phyloP scores from a whole-genome alignment of 92 coral and sea anemone genomes.

The Porites cylindrica region DNA sequence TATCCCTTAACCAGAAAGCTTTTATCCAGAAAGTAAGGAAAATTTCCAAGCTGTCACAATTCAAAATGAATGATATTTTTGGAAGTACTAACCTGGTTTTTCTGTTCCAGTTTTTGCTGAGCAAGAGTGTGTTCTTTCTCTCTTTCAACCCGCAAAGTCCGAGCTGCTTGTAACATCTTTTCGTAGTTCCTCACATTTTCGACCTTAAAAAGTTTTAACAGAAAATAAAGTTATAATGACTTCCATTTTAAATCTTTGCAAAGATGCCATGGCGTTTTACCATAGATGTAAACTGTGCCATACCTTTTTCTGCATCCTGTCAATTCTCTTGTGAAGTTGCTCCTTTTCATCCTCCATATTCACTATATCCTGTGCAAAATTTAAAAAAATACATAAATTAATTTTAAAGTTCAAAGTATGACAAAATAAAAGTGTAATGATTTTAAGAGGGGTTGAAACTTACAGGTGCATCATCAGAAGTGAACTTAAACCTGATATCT shows the following conservation, averaged over 20 bases:
- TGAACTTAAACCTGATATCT: too few relatives aligned
- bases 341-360: constrained; percentile 99
- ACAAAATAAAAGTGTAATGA: too few relatives aligned
- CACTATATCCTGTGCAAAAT: constrained; percentile 80
- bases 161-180: constrained; percentile 95
- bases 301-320: constrained; percentile 96
- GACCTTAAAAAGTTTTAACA: constrained; percentile 60
- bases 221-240: neutral
- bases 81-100: constrained; percentile 75
- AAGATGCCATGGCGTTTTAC: too few relatives aligned
- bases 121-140: constrained; percentile 90
- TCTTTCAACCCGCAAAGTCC: constrained; percentile 92
- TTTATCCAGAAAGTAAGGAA: too few relatives aligned
- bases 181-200: constrained; percentile 94
- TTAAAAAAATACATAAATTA: neutral
- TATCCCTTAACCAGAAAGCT: neutral
- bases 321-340: constrained; percentile 92
- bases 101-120: constrained; percentile 96
- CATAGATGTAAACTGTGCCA: neutral
- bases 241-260: too few relatives aligned
- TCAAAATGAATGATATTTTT: neutral
- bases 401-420: too few relatives aligned
- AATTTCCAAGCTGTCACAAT: neutral
- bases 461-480: too few relatives aligned
- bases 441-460: too few relatives aligned